Conservation (phyloP, 30 jellyfish, hydroid and myxozoan species). For the Chrysaora quinquecirrha region DNA sequence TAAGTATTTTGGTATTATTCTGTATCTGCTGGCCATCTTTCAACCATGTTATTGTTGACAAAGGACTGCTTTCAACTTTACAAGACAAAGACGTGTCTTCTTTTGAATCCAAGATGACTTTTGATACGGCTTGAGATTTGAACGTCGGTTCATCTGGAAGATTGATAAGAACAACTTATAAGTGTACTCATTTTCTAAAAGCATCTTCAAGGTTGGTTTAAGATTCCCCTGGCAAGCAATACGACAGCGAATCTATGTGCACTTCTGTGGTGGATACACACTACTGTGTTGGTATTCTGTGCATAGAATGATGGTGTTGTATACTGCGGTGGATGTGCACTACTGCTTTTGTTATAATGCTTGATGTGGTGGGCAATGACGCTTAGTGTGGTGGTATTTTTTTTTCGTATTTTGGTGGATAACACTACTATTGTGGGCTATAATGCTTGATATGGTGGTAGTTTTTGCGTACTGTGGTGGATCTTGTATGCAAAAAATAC, state of each 20-base stretch:
- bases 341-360: too few species aligned
- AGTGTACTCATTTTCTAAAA: neutral
- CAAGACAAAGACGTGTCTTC: constrained; percentile 11
- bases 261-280: too few species aligned
- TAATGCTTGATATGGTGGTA: too few species aligned
- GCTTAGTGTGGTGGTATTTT: too few species aligned
- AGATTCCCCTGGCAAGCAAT: too few species aligned
- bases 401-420: too few species aligned
- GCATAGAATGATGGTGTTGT: neutral
- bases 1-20: neutral
- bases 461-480: too few species aligned
- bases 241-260: too few species aligned
- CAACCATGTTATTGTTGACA: constrained; percentile 35
- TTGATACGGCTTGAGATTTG: neutral
- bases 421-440: too few species aligned
- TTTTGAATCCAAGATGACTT: neutral
- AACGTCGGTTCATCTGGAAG: constrained; percentile 40
- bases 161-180: neutral
- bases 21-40: neutral
- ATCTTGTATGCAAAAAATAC: too few species aligned
- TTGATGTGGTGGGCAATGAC: too few species aligned
- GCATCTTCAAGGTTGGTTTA: too few species aligned
- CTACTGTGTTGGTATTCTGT: neutral
- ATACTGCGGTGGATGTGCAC: neutral
- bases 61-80: constrained; percentile 31